A percentile compares a stretch with the other conserved stretches of the same genome.
Conservation (phyloP, 35 echinoderm and acorn worm genomes). For the Eucidaris tribuloides region DNA sequence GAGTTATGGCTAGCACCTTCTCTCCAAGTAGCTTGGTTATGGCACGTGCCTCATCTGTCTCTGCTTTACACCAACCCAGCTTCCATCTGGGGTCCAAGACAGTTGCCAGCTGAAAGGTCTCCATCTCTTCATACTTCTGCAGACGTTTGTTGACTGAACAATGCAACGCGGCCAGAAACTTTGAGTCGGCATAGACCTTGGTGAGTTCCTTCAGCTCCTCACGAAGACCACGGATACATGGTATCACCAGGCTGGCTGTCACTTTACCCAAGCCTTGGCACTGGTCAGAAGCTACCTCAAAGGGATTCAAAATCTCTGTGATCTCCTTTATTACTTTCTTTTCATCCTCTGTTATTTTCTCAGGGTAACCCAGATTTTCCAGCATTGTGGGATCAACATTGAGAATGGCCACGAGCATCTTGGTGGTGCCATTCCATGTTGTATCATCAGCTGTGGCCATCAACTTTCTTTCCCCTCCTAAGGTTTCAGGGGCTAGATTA, state of each 20-base stretch:
- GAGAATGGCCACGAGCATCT: slow-evolving; percentile 8
- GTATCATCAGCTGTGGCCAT: neutral
- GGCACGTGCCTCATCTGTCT: neutral
- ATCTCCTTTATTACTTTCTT: neutral
- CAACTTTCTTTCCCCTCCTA: neutral
- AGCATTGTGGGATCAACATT: neutral
- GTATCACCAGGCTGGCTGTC: slow-evolving; percentile 36
- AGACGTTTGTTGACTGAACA: slow-evolving; percentile 20
- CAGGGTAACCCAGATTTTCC: neutral
- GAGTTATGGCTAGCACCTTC: neutral
- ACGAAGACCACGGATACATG: slow-evolving; percentile 31
- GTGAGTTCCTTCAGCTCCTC: neutral
- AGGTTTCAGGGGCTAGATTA: neutral
- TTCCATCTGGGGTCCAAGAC: slow-evolving; percentile 28
- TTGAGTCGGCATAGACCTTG: neutral
- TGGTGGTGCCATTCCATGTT: slow-evolving; percentile 1
- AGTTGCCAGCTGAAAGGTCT: slow-evolving; percentile 26
- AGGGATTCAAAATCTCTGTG: slow-evolving; percentile 24
- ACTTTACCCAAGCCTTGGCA: slow-evolving; percentile 12
- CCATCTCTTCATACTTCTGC: slow-evolving; percentile 4
- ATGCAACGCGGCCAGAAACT: neutral
- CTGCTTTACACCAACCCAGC: slow-evolving; percentile 40
- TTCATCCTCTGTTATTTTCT: neutral
- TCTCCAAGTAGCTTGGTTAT: neutral
- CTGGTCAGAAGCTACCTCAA: slow-evolving; percentile 28